phyloP scores from a whole-genome alignment of 2,113 vertebrate genomes.

The Urocolius indicus region DNA sequence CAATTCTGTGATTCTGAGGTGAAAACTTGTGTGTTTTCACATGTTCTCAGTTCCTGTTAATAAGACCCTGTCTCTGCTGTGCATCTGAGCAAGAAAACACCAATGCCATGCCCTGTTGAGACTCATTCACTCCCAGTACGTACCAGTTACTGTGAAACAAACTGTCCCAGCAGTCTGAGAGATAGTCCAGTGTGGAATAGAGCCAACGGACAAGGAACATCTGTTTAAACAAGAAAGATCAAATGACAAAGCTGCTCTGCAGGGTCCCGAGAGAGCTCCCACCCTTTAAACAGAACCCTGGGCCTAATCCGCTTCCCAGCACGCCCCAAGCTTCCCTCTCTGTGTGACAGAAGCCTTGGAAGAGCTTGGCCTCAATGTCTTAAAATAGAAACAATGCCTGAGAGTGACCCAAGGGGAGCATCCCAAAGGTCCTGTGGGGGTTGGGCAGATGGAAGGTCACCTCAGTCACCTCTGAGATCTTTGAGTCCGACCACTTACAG shows the following conservation, averaged over 20 bases:
- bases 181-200: conserved; percentile 82
- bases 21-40: neutral
- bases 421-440: fast-evolving
- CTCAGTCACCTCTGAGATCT: no score
- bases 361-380: neutral
- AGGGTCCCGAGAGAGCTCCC: neutral
- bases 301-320: fast-evolving
- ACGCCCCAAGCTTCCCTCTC: neutral
- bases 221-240: conserved; percentile 47
- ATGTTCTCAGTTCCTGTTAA: neutral
- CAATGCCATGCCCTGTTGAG: neutral
- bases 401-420: neutral
- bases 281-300: neutral
- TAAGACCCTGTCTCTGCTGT: neutral
- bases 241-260: neutral
- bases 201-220: conserved; percentile 94
- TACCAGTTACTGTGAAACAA: conserved; percentile 95
- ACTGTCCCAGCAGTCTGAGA: conserved; percentile 87
- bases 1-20: no score
- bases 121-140: neutral
- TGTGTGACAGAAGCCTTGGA: fast-evolving
- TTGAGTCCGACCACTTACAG: conserved; percentile 72
- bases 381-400: neutral
- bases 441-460: neutral
- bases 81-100: neutral